Evolutionary conservation across 2,888 invertebrate genomes (phyloP).

Genomic region (Cyclophora punctaria): DNA sequence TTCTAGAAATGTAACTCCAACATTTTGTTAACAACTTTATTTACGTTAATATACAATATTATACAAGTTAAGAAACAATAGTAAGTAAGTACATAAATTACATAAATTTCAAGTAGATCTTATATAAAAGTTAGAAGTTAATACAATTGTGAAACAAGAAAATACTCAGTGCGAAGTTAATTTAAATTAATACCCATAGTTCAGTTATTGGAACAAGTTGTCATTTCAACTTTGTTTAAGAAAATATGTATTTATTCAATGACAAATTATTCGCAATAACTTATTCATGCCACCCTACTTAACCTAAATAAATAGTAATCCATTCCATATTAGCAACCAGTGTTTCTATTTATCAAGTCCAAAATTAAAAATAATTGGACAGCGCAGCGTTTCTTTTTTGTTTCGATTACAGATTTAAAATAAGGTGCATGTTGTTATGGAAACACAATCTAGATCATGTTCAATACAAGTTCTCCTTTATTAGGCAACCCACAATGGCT

Average conservation of each 20-base stretch:
- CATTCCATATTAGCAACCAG: no score
- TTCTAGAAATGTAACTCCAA: not conserved
- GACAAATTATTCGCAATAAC: conserved; percentile 67
- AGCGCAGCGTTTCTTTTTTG: conserved; percentile 3
- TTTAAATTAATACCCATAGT: conserved; percentile 39
- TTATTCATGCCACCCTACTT: conserved; percentile 33
- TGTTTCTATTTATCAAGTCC: conserved; percentile 1
- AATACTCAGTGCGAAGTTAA: conserved; percentile 7
- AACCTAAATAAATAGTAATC: conserved; percentile 7
- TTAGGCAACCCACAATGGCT: not conserved
- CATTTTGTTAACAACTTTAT: conserved; percentile 6
- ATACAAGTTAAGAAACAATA: not conserved
- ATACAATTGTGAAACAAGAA: not conserved
- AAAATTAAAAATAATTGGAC: conserved; percentile 1
- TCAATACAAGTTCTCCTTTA: conserved; percentile 13
- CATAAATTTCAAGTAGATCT: not conserved
- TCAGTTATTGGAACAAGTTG: conserved; percentile 65
- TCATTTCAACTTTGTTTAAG: conserved; percentile 33
- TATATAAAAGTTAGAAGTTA: not conserved
- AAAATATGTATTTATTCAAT: conserved; percentile 26
- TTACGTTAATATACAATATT: conserved; percentile 2
- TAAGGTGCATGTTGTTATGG: conserved; percentile 9
- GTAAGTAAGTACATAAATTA: not conserved
- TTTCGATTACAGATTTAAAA: conserved; percentile 6
- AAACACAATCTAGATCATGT: conserved; percentile 22